Evolutionary conservation across 1,140 invertebrate genomes (phyloP).

Genomic region (Aporrectodea caliginosa): DNA sequence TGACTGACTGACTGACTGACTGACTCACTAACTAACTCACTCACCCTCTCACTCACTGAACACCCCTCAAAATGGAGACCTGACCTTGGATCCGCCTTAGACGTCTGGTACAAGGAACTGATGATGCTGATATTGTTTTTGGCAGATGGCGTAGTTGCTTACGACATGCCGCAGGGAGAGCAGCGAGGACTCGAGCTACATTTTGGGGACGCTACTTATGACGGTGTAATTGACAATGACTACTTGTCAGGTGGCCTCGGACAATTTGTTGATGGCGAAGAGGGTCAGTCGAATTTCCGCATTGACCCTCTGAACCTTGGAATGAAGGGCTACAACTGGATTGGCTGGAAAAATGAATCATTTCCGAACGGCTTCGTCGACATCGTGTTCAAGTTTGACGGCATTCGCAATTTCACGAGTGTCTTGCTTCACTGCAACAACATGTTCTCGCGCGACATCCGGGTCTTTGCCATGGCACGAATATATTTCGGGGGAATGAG

Average conservation of each 20-base stretch:
- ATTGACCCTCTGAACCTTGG: conserved; percentile 66
- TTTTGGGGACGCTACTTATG: conserved; percentile 85
- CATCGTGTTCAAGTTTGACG: conserved; percentile 76
- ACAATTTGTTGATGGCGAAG: conserved; percentile 75
- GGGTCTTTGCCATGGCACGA: conserved; percentile 62
- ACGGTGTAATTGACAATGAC: conserved; percentile 61
- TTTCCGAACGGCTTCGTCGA: conserved; percentile 39
- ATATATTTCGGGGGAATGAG: conserved; percentile 66
- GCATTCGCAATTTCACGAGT: conserved; percentile 77
- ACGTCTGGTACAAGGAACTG: not conserved
- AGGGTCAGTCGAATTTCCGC: conserved; percentile 67
- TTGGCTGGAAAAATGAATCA: conserved; percentile 62
- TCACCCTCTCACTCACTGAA: too few species aligned
- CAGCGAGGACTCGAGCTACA: conserved; percentile 69
- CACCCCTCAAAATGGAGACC: too few species aligned
- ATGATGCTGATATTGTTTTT: conserved; percentile 45
- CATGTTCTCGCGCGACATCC: conserved; percentile 68
- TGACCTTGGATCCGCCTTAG: too few species aligned
- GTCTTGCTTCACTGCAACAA: conserved; percentile 77
- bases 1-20: not conserved
- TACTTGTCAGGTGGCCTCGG: conserved; percentile 72
- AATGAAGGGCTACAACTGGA: conserved; percentile 75
- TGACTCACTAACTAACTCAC: not conserved
- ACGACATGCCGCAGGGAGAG: conserved; percentile 78
- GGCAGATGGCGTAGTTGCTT: conserved; percentile 73